These are phyloP conservation scores for Dendrophyllia cribrosa DNA, from an alignment of 64 coral and sea anemone species.

Conservation along the genomic window DNA sequence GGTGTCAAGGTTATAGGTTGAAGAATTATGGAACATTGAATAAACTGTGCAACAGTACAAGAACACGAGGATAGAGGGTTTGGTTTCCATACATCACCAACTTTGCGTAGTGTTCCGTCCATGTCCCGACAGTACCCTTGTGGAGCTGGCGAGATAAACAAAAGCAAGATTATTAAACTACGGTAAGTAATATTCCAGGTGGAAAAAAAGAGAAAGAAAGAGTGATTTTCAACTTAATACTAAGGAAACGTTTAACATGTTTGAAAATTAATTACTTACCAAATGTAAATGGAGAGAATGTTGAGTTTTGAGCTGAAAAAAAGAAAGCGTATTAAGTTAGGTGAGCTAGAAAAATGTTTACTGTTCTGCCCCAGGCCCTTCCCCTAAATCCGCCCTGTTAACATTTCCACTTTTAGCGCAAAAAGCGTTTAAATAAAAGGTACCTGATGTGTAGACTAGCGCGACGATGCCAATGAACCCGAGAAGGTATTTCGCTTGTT, in stretches of 20 bases:
- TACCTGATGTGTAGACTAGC: too few species aligned
- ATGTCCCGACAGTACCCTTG: neutral
- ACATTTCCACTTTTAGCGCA: too few species aligned
- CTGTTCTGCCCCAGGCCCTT: too few species aligned
- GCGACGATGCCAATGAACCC: too few species aligned
- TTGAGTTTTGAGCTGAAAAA: slow-evolving; percentile 5
- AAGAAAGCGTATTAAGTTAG: too few species aligned
- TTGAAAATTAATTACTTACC: neutral
- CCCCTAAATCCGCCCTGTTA: too few species aligned
- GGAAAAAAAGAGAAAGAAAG: too few species aligned
- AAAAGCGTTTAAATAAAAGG: too few species aligned
- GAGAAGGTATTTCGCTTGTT: too few species aligned
- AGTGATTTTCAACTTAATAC: too few species aligned
- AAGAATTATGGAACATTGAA: neutral
- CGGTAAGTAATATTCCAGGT: neutral
- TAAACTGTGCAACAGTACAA: neutral
- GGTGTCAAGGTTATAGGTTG: neutral
- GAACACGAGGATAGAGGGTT: neutral
- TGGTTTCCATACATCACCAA: neutral
- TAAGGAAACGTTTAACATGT: too few species aligned
- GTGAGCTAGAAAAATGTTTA: too few species aligned
- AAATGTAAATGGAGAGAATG: neutral
- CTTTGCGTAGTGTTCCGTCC: neutral
- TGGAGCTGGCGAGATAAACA: neutral
- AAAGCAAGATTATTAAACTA: neutral